Evolutionary conservation across 2,113 vertebrate genomes (phyloP), one percentile per base, ranked within the genome.

Genomic region (Uria lomvia): DNA sequence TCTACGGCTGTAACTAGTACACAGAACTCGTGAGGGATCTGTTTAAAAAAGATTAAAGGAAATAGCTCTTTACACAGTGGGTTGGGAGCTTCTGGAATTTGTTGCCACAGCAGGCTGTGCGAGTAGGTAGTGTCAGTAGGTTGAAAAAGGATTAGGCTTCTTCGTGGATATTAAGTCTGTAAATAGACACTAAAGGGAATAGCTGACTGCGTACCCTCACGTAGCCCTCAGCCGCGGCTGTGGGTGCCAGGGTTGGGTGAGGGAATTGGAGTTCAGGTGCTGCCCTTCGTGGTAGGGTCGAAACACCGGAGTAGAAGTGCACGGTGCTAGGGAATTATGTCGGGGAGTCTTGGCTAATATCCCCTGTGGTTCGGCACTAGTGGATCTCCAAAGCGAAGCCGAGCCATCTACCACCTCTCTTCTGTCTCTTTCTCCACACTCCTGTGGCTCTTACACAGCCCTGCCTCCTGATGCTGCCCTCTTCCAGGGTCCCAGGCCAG

Each of bases 1-100:
- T 92, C 91, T 89, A 2, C 75, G 80, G 42, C 79, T 70, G 38
- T 43, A 94, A 58, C 86, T 78, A 21, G 5, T 53, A 29, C 26
- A 82, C 66, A 58, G 66, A 90, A 79, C 53, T 94, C 20, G 6
- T 76, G 65, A 81, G 84, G 66, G 71, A 88, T 87, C 92, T 90
- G 47, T 82, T 91, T 91, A 29, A 49, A 82, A 90, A 82, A 96
- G 93, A 93, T 95, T 82, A 94, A 96, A 85, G 81, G 81, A 87
- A 88, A 65, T 53, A 45, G 29, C 53, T 97, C 77, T 92, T 94
- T 78, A 62, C 81, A 82, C 56, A 88, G 87, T 45, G 81, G 77
- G 36, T 49, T 47, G 21, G 75, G 58, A 81, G 88, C 88, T 81
- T 63, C 73, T 92, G 89, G 86, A 90, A 78, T 75, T 72, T 62